Percentiles rank a stretch among this genome's conserved stretches.
phyloP scores from a whole-genome alignment of 1,140 invertebrate genomes.

The Euura saliciscinereae region DNA sequence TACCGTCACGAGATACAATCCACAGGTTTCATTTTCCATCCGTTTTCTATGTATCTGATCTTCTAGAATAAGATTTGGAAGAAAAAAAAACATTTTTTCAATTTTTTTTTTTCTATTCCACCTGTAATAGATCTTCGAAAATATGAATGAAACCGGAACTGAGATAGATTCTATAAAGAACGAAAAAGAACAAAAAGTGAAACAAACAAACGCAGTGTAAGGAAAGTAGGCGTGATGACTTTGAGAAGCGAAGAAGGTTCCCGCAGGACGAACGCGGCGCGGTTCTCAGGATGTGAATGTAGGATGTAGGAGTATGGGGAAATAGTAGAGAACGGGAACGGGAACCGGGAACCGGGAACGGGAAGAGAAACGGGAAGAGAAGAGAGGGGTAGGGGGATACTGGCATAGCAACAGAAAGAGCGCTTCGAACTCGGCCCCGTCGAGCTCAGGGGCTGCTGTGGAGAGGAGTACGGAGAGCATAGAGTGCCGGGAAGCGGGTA shows the following conservation, averaged over 20 bases:
- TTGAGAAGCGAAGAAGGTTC: background rate
- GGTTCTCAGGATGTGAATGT: background rate
- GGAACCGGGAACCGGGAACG: constrained; percentile 18
- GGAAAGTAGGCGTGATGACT: constrained; percentile 7
- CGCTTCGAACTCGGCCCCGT: constrained; percentile 40
- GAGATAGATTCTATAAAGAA: too few relatives aligned
- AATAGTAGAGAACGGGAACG: constrained; percentile 23
- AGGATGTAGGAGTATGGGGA: constrained; percentile 16
- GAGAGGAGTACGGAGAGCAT: constrained; percentile 21
- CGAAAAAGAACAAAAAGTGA: background rate
- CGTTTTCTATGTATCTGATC: too few relatives aligned
- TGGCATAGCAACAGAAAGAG: constrained; percentile 60
- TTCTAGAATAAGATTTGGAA: too few relatives aligned
- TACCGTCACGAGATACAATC: too few relatives aligned
- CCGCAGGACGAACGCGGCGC: constrained; percentile 11
- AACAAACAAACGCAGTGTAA: background rate
- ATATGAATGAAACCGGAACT: too few relatives aligned
- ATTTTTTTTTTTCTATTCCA: too few relatives aligned
- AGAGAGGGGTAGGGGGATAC: constrained; percentile 35
- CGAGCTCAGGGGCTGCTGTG: constrained; percentile 30
- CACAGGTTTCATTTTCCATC: too few relatives aligned
- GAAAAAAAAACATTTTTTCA: too few relatives aligned
- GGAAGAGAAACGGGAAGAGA: constrained; percentile 27
- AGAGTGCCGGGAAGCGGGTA: constrained; percentile 17
- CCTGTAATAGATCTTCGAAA: too few relatives aligned